Base-by-base conservation (phyloP, 2,113 vertebrate genomes). In the Gracilinanus agilis region DNA sequence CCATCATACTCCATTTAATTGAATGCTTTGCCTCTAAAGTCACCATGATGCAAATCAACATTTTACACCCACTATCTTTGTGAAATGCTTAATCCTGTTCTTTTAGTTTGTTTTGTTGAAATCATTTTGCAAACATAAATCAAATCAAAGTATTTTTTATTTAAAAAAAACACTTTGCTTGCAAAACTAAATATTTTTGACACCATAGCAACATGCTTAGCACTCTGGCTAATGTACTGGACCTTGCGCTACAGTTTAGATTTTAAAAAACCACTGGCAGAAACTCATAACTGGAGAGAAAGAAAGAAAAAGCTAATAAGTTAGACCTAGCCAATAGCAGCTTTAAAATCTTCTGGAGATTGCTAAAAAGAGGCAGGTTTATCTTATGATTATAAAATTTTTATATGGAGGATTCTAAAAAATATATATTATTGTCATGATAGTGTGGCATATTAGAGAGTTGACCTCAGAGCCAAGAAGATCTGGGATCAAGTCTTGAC, bases 141-240 rank as follows among this genome's bases (percentile, higher is more conserved):
- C 98, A 97, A 98, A 95, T 94, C 97, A 97, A 98, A 95, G 94
- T 25, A n/a, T 93, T 96, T 96, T 94, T 96, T 96, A 97, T 97
- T 97, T 97, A 90, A 93, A 98, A 93, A 97, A 96, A 56, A n/a
- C 93, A 98, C 96, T 96, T 95, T 92, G 92, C 95, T 98, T 93
- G 96, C 61, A 97, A 97, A 98, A 97, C 98, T 97, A 98, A 98
- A 98, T 98, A 98, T 99, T 98, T 98, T 98, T 97, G 95, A 98
- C 96, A 98, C 97, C 98, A 98, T 98, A 98, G 98, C 97, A 98
- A 98, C 98, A 89, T 27, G 89, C 95, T 67, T 93, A 95, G 97
- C 94, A 94, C 97, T 98, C 98, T 98, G 98, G 96, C 98, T 98
- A 98, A 98, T 94, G 97, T 98, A 98, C 95, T 96, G 92, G 92